Evolutionary conservation across 2,113 vertebrate species (phyloP), one percentile per base, ranked within the genome.

Genomic region (Herpetotheres cachinnans): DNA sequence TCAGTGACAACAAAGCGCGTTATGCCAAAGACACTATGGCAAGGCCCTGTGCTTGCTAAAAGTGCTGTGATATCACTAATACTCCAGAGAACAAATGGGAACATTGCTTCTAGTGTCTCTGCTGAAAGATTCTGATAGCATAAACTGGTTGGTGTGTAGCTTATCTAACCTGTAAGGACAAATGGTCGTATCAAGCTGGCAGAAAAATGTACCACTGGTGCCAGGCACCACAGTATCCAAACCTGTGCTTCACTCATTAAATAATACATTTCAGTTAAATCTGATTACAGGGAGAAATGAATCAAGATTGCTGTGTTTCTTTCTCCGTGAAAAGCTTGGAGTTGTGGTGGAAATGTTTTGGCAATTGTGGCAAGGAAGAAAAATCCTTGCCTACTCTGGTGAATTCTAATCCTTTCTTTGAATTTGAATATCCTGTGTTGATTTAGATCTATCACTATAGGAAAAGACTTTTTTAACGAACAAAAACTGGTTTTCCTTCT

Each of bases 11-110:
- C 95, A 95, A 94, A 84, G 80, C 3, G 2, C 0, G 1, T 26
- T 19, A 6, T 89, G 97, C 93, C 88, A 94, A 21, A 80, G 90
- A 50, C 50, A 32, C 82, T 3, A 29, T 73, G 92, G 90, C 90
- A 80, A 58, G 67, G 74, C 47, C 74, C 29, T 9, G 55, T 13
- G 59, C 7, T 22, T 80, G 86, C 76, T 93, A 7, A 5, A 50
- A 90, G 63, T 47, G 79, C 83, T 85, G 85, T 18, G 36, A 65
- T 70, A 70, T 47, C 85, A 50, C 67, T 47, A 46, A 2, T 49
- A 16, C 58, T 38, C n/a, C 5, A 0, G 69, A 82, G 86, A 67
- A 40, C 26, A 71, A 74, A 30, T 50, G 74, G 67, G 79, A 83
- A 29, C 32, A 5, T 18, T 15, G 49, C 66, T 89, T 82, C 93